Conservation (phyloP, 2,797 vertebrate genomes). For the Xiphophorus birchmanni region DNA sequence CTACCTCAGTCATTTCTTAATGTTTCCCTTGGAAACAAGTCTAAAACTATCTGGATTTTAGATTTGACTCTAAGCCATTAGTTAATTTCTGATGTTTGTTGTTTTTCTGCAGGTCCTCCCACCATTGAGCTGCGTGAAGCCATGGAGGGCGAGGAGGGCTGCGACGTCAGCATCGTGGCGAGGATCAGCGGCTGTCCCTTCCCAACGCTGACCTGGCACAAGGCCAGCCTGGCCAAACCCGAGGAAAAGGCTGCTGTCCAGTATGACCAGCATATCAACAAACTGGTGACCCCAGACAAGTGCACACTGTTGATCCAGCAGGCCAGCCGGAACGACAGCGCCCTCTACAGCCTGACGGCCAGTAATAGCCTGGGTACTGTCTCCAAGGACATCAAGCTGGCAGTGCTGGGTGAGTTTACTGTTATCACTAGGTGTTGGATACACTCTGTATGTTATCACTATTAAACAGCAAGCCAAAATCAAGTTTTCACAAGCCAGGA, state of each 20-base stretch:
- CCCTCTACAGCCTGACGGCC: constrained; percentile 91
- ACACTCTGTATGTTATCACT: no score
- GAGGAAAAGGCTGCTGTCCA: constrained; percentile 87
- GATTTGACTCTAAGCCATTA: not conserved
- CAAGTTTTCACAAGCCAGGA: no score
- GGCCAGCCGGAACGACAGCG: constrained; percentile 90
- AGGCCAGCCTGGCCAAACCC: constrained; percentile 87
- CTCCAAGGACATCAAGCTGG: constrained; percentile 92
- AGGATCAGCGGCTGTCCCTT: constrained; percentile 97
- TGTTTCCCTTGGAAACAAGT: not conserved
- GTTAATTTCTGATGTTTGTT: no score
- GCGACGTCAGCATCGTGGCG: constrained; percentile 90
- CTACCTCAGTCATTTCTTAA: constrained; percentile 2
- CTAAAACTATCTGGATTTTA: not conserved
- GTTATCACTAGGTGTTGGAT: no score
- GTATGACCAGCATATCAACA: constrained; percentile 94
- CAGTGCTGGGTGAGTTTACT: constrained; percentile 84
- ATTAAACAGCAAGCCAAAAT: no score
- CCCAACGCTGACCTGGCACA: constrained; percentile 92
- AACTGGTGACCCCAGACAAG: constrained; percentile 89
- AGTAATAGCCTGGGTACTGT: constrained; percentile 90
- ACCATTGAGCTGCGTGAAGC: constrained; percentile 91
- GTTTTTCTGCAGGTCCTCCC: constrained; percentile 84
- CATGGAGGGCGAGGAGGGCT: constrained; percentile 93
- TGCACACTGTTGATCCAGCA: constrained; percentile 94